phyloP scores from a whole-genome alignment of 2,888 invertebrate species.

The Watsonalla binaria region DNA sequence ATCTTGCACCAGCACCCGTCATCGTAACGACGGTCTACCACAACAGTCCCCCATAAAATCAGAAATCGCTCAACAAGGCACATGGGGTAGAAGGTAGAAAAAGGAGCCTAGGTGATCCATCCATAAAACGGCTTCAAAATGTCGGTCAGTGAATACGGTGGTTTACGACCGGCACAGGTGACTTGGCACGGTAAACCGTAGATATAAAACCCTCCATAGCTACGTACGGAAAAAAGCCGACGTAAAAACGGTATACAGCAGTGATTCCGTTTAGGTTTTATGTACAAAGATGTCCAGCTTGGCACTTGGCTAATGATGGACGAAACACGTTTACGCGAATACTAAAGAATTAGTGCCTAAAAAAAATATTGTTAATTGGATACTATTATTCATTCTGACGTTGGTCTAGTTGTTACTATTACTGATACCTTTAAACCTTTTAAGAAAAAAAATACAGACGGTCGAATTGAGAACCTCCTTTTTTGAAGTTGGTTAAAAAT shows the following conservation, averaged over 20 bases:
- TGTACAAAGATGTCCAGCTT: background rate
- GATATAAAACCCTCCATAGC: constrained; percentile 1
- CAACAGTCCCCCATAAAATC: background rate
- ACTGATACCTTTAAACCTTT: too few species aligned
- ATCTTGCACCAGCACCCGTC: background rate
- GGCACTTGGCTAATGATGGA: too few species aligned
- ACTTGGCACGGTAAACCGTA: constrained; percentile 6
- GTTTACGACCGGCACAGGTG: constrained; percentile 27
- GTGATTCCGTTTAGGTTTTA: background rate
- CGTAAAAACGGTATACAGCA: background rate
- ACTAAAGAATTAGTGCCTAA: background rate
- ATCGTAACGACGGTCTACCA: background rate
- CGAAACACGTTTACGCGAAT: background rate
- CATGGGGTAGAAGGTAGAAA: constrained; percentile 10
- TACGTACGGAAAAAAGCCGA: background rate
- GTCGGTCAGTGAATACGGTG: constrained; percentile 41
- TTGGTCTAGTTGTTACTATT: too few species aligned
- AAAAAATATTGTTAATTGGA: too few species aligned
- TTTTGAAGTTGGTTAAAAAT: too few species aligned
- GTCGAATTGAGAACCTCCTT: too few species aligned
- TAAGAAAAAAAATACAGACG: too few species aligned
- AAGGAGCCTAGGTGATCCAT: constrained; percentile 17
- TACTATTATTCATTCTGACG: too few species aligned
- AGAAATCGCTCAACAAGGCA: constrained; percentile 5
- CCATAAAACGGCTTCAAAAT: constrained; percentile 34